Evolutionary conservation across 2,113 vertebrate genomes (phyloP), one percentile per base, ranked within the genome.

Genomic region (Grammomys surdaster): DNA sequence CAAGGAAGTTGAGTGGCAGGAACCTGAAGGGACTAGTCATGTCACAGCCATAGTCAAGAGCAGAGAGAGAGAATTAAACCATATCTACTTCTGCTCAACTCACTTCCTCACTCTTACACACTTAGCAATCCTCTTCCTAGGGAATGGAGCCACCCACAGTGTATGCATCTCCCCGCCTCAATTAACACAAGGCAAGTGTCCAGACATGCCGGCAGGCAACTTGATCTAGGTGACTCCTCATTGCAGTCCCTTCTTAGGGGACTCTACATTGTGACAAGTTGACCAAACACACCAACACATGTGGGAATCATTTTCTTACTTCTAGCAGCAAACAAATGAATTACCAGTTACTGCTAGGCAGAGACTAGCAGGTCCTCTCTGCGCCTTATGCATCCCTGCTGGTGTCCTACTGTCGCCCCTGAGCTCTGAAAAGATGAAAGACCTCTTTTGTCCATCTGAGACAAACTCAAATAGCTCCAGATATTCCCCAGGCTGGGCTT

Each of bases 271-370:
- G 60, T 67, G 17, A 43, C 43, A 48, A 48, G 43, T 33, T 46
- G 60, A 12, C 28, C 31, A 85, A 85, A 36, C 43, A 28, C 33
- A 22, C 40, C 12, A 11, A 31, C 13, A 43, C 14, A 5, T 20
- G 43, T 0, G 5, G 56, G 36, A 24, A 6, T 4, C 0, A 0
- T 67, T 58, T 54, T 60, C 10, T 28, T 7, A 2, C 9, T 40
- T 13, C 14, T 0, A 9, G 2, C 1, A 12, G 48, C 24, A 63
- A 3, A 0, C 0, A 1, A 31, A 73, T 40, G 51, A 65, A 16
- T 20, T 14, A 0, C 3, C 36, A 56, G 9, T 48, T 10, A 0
- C 1, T 33, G 24, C 5, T 4, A 89, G 33, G 10, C 2, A 26
- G 28, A 26, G 26, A 69, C 56, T 0, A 14, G 40, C 10, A 16